phyloP scores from a whole-genome alignment of 2,113 vertebrate species.

The Alaudala cheleensis region DNA sequence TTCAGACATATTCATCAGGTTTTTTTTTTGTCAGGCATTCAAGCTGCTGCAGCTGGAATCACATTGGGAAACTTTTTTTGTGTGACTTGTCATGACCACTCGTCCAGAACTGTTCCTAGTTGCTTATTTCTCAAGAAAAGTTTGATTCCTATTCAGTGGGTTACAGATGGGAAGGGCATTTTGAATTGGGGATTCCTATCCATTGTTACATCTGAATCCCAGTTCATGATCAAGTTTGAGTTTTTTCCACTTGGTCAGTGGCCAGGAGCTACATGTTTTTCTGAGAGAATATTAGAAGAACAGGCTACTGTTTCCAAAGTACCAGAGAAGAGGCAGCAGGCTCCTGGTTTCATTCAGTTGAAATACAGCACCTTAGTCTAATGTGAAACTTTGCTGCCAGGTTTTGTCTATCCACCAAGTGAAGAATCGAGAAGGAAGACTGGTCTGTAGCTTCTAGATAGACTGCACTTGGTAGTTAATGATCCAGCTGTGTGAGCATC shows the following conservation, averaged over 20 bases:
- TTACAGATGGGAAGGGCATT: neutral
- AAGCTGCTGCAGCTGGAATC: neutral
- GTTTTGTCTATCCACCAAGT: neutral
- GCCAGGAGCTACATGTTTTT: neutral
- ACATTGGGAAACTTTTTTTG: neutral
- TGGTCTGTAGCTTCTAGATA: neutral
- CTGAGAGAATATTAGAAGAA: neutral
- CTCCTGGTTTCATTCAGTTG: neutral
- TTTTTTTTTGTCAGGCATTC: neutral
- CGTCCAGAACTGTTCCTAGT: neutral
- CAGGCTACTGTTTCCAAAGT: neutral
- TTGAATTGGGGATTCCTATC: neutral
- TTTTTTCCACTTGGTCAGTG: neutral
- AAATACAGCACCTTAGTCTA: neutral
- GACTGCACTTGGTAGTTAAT: neutral
- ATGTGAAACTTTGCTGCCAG: neutral
- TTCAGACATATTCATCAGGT: neutral
- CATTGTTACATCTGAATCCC: neutral
- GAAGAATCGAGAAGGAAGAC: neutral
- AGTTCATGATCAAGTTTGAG: neutral
- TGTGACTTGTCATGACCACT: neutral
- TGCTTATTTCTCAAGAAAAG: neutral
- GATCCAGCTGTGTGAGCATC: neutral
- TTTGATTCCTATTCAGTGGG: neutral
- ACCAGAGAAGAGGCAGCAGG: neutral